These are phyloP conservation scores for Dryobotodes eremita DNA, from an alignment of 2,888 invertebrate species.

Conservation along the genomic window DNA sequence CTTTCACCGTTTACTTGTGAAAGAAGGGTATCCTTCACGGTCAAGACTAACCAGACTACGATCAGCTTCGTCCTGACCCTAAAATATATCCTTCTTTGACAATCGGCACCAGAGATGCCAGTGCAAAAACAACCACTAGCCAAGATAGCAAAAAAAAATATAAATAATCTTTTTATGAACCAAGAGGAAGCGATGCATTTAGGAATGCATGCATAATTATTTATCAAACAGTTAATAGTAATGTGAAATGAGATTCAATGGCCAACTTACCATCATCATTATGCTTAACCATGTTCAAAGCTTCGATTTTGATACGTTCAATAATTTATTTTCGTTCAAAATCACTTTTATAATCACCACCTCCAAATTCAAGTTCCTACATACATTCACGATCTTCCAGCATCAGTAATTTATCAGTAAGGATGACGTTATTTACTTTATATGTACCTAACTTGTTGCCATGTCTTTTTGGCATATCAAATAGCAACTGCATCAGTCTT, in stretches of 20 bases:
- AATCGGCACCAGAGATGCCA: not conserved
- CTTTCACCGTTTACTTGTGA: not conserved
- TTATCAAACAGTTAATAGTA: not conserved
- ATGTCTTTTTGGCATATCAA: constrained; percentile 64
- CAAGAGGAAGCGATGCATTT: not conserved
- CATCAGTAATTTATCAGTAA: constrained; percentile 19
- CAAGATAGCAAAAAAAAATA: not conserved
- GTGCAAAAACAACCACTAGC: not conserved
- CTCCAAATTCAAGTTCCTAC: constrained; percentile 5
- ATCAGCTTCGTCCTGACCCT: not conserved
- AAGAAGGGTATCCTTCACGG: not conserved
- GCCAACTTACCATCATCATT: not conserved
- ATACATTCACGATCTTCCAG: constrained; percentile 12
- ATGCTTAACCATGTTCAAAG: not conserved
- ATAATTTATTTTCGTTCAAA: not conserved
- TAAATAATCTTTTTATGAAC: not conserved
- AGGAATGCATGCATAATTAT: not conserved
- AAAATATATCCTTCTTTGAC: not conserved
- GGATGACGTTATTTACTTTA: constrained; percentile 38
- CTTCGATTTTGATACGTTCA: too few species aligned
- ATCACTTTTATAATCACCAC: not conserved
- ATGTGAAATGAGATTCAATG: not conserved
- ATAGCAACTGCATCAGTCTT: constrained; percentile 75
- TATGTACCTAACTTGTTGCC: constrained; percentile 59
- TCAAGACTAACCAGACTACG: not conserved